phyloP scores from a whole-genome alignment of 2,888 invertebrate genomes.

The Andrena trimmerana region DNA sequence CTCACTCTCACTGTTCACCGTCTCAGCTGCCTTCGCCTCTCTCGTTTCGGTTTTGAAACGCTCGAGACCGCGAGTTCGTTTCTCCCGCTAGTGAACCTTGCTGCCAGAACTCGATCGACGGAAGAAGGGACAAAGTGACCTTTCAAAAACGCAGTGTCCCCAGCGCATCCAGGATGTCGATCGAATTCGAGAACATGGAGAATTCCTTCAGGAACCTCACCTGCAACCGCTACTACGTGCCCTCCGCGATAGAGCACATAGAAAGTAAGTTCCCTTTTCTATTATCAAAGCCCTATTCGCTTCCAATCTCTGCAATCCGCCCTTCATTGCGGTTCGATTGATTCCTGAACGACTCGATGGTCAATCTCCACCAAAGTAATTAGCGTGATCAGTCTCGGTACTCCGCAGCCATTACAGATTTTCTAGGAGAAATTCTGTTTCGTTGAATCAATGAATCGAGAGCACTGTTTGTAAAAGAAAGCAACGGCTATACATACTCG shows the following conservation, averaged over 20 bases:
- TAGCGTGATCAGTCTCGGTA: background rate
- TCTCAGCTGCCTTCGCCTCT: slow-evolving; percentile 24
- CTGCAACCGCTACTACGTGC: slow-evolving; percentile 78
- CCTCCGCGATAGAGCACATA: slow-evolving; percentile 78
- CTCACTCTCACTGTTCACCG: slow-evolving; percentile 74
- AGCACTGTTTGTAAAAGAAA: background rate
- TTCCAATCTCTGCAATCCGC: background rate
- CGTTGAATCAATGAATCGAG: background rate
- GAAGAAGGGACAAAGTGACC: background rate
- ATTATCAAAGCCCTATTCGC: background rate
- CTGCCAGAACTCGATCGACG: background rate
- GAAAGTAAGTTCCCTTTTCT: slow-evolving; percentile 78
- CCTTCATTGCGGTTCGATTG: background rate
- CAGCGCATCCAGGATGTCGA: slow-evolving; percentile 21
- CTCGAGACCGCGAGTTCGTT: slow-evolving; percentile 38
- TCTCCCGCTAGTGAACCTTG: slow-evolving; percentile 40
- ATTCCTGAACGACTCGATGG: background rate
- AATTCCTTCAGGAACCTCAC: slow-evolving; percentile 73
- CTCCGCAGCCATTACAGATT: background rate
- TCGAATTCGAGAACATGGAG: slow-evolving; percentile 17
- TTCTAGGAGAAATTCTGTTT: background rate
- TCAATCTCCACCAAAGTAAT: too few relatives aligned
- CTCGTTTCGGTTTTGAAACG: slow-evolving; percentile 41
- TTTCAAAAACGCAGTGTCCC: background rate
- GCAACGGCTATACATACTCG: background rate